These are phyloP conservation scores for Meghimatium bilineatum DNA, from an alignment of 2,888 invertebrate species.

Conservation along the genomic window DNA sequence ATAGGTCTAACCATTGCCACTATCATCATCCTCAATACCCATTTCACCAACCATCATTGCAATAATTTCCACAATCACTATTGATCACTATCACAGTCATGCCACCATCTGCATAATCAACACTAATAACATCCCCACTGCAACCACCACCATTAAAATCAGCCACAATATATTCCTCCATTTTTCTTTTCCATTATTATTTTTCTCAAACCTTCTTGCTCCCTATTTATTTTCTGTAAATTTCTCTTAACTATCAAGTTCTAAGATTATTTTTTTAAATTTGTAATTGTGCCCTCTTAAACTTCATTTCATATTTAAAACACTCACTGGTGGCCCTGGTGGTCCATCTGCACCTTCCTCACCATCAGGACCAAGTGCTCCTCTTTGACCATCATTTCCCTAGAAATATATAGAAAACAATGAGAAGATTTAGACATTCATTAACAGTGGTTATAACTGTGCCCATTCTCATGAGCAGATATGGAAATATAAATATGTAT, in stretches of 20 bases:
- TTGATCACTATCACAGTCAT: too few relatives aligned
- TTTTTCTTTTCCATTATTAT: neutral
- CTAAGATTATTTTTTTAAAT: neutral
- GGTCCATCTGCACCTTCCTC: conserved; percentile 63
- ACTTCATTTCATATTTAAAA: neutral
- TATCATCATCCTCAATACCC: too few relatives aligned
- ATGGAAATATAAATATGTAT: too few relatives aligned
- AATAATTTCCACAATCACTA: too few relatives aligned
- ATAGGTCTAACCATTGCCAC: too few relatives aligned
- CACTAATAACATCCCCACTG: neutral
- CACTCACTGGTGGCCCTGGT: conserved; percentile 56
- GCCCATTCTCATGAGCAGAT: neutral
- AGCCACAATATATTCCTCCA: neutral
- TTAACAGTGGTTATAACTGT: neutral
- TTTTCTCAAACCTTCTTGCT: neutral
- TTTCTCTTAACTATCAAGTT: neutral
- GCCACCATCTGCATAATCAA: too few relatives aligned
- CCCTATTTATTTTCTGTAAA: too few relatives aligned
- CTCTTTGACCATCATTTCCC: conserved; percentile 56
- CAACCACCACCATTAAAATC: neutral
- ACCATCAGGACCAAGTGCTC: conserved; percentile 63
- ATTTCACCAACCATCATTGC: too few relatives aligned
- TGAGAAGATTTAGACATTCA: neutral
- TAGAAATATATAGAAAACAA: conserved; percentile 4
- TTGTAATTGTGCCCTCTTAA: neutral